Conservation (phyloP, 2,113 vertebrate species). For the human (Homo sapiens) region GRCh38 chr11:100966001-100966500, state of each 20-base stretch:
- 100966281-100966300: neutral
- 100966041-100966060: neutral
- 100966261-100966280: neutral
- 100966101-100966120: neutral
- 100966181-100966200: neutral
- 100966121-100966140: neutral
- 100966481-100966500: neutral
- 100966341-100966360: neutral
- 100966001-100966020: neutral
- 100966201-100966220: neutral
- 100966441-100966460: neutral
- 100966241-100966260: neutral
- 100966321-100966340: neutral
- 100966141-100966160: neutral
- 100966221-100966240: slow-evolving; percentile 4
- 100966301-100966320: neutral
- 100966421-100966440: neutral
- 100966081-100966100: neutral
- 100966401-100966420: neutral
- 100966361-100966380: neutral
- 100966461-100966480: neutral
- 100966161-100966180: neutral
- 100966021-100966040: neutral
- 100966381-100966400: neutral
- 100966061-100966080: neutral